Evolutionary conservation across 2,797 vertebrate genomes (phyloP).

Genomic region (Trematomus bernacchii): DNA sequence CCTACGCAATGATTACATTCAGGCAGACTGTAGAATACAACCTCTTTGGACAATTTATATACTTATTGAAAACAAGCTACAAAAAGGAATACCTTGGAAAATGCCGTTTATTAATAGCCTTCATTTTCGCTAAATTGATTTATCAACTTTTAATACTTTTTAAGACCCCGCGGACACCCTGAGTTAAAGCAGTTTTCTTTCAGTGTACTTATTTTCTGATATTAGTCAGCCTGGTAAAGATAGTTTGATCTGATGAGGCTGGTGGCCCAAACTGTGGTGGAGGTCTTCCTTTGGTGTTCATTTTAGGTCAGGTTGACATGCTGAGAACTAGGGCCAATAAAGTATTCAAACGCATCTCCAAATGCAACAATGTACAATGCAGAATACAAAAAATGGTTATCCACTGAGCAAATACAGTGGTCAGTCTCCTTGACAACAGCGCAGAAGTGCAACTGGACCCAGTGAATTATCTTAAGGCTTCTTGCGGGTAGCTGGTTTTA

Average conservation of each 20-base stretch:
- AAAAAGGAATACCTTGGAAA: too few species aligned
- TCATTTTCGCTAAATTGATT: too few species aligned
- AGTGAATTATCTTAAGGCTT: conserved; percentile 42
- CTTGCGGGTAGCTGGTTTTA: conserved; percentile 51
- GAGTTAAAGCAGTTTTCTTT: background rate
- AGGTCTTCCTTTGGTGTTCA: conserved; percentile 5
- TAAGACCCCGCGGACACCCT: too few species aligned
- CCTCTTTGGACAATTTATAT: too few species aligned
- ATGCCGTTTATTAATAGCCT: too few species aligned
- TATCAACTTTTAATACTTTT: too few species aligned
- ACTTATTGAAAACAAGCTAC: too few species aligned
- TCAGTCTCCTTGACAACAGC: conserved; percentile 51
- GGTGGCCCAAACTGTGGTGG: background rate
- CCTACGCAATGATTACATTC: too few species aligned
- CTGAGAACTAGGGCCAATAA: conserved; percentile 9
- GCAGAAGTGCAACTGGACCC: conserved; percentile 43
- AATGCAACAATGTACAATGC: conserved; percentile 19
- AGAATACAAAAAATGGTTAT: conserved; percentile 16
- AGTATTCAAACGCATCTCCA: background rate
- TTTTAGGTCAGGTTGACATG: conserved; percentile 1
- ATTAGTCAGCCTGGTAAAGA: background rate
- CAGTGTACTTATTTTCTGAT: background rate
- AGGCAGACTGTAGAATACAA: too few species aligned
- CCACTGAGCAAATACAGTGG: conserved; percentile 24
- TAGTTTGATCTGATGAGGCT: background rate